phyloP scores from a whole-genome alignment of 2,113 vertebrate species.

The Seriola dumerili region DNA sequence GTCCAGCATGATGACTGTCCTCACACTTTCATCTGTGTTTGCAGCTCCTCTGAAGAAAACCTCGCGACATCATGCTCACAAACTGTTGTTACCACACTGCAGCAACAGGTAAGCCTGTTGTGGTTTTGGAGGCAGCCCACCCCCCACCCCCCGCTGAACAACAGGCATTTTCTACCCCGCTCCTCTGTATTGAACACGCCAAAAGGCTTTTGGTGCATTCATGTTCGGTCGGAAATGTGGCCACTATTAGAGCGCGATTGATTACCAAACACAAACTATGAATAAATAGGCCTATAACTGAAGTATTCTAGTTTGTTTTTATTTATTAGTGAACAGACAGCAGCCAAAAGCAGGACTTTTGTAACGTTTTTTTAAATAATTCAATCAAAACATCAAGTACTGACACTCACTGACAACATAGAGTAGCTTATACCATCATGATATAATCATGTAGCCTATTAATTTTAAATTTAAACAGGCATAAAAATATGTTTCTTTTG shows the following conservation, averaged over 20 bases:
- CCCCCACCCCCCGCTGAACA: background rate
- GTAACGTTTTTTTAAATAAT: background rate
- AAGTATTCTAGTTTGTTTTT: background rate
- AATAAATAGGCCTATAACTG: background rate
- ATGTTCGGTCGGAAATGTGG: constrained; percentile 50
- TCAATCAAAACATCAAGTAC: background rate
- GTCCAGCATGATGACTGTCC: background rate
- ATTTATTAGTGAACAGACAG: background rate
- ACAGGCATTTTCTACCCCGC: constrained; percentile 28
- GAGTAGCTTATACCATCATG: background rate
- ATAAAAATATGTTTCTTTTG: background rate
- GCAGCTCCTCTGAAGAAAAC: background rate
- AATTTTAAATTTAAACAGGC: background rate
- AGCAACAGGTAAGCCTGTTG: constrained; percentile 19
- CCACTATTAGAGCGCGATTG: background rate
- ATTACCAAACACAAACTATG: background rate
- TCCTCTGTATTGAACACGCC: constrained; percentile 53
- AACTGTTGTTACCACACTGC: background rate
- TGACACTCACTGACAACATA: background rate
- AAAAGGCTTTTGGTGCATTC: constrained; percentile 68
- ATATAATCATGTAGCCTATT: background rate
- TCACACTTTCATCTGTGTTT: background rate
- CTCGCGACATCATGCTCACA: background rate
- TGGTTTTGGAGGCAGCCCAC: background rate
- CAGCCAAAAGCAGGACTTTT: background rate